Conservation (phyloP, 2,888 invertebrate genomes). For the Tryphoninae sp. region DNA sequence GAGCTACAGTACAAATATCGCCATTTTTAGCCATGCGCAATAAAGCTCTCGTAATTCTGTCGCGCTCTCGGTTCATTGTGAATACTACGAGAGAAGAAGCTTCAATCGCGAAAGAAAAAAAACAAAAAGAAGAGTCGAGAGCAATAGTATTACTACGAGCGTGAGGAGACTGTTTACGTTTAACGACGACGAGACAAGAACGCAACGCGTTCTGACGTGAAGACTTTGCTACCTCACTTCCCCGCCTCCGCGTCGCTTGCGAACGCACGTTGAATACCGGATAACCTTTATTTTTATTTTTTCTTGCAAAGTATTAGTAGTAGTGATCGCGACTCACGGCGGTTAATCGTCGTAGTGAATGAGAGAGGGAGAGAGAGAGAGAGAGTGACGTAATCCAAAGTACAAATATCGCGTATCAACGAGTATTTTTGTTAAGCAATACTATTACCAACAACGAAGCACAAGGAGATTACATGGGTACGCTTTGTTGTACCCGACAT, state of each 20-base stretch:
- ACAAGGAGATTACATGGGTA: not conserved
- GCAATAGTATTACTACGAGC: conserved; percentile 20
- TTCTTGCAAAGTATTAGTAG: conserved; percentile 25
- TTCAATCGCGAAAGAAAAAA: conserved; percentile 58
- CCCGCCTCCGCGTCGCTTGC: conserved; percentile 10
- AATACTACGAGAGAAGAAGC: conserved; percentile 55
- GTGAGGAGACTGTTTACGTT: conserved; percentile 61
- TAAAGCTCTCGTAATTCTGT: conserved; percentile 61
- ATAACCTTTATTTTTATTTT: conserved; percentile 56
- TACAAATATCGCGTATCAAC: conserved; percentile 74
- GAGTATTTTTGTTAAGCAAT: conserved; percentile 64
- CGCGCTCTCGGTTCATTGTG: conserved; percentile 63
- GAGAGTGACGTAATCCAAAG: conserved; percentile 74
- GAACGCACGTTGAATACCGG: conserved; percentile 65
- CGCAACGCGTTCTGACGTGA: conserved; percentile 29
- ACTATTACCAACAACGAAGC: conserved; percentile 42
- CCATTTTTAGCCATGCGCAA: conserved; percentile 69
- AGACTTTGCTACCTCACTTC: not conserved
- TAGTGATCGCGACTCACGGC: conserved; percentile 57
- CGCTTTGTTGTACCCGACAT: not conserved
- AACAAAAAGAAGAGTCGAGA: conserved; percentile 45
- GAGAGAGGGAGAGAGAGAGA: conserved; percentile 22
- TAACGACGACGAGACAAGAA: conserved; percentile 22
- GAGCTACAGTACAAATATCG: conserved; percentile 35
- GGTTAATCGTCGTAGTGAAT: conserved; percentile 30